Evolutionary conservation across 2,113 vertebrate genomes (phyloP).

Genomic region (Hippoglossus stenolepis): DNA sequence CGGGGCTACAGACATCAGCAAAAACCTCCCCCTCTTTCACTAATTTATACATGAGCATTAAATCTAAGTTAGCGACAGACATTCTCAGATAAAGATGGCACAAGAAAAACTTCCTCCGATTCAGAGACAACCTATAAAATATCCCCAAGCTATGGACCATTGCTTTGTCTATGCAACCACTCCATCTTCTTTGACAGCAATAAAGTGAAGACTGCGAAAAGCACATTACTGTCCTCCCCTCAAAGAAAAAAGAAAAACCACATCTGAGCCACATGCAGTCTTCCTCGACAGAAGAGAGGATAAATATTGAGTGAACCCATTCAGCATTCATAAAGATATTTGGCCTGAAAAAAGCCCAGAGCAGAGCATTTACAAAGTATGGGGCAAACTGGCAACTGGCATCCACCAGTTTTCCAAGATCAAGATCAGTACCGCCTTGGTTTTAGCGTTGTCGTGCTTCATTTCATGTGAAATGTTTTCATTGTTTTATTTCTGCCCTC

Average conservation of each 20-base stretch:
- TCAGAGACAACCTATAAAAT: slow-evolving; percentile 49
- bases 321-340: slow-evolving; percentile 48
- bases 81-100: slow-evolving; percentile 18
- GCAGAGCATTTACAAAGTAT: slow-evolving; percentile 19
- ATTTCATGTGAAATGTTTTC: slow-evolving; percentile 71
- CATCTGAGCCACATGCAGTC: slow-evolving; percentile 63
- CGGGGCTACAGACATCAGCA: no score
- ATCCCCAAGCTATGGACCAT: slow-evolving; percentile 58
- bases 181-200: slow-evolving; percentile 73
- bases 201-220: slow-evolving; percentile 70
- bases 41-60: neutral
- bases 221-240: slow-evolving; percentile 56
- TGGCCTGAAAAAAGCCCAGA: slow-evolving; percentile 40
- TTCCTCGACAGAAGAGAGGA: slow-evolving; percentile 38
- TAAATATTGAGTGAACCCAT: slow-evolving; percentile 56
- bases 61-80: slow-evolving; percentile 6
- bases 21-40: slow-evolving; percentile 8
- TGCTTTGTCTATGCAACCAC: slow-evolving; percentile 61
- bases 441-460: slow-evolving; percentile 53
- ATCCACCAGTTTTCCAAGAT: neutral
- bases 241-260: slow-evolving; percentile 24
- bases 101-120: slow-evolving; percentile 32
- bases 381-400: no score
- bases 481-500: slow-evolving; percentile 65
- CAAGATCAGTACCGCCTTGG: neutral